A percentile compares a stretch with the other conserved stretches of the same genome.
These are phyloP conservation scores for Lycophotia porphyrea DNA, from an alignment of 2,888 invertebrate genomes.

Conservation along the genomic window DNA sequence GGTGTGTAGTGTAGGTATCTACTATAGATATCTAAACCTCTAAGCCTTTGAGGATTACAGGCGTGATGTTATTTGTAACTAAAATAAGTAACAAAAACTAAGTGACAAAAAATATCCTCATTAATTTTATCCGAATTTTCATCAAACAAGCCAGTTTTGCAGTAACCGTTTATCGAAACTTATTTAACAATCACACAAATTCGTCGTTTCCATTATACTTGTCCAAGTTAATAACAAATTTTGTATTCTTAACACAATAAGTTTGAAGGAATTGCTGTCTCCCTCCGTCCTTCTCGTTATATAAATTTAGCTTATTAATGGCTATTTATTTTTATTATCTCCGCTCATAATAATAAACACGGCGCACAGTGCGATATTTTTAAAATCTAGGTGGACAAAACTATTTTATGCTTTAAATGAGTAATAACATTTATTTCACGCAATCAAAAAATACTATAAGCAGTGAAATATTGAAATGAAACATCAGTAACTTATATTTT, in stretches of 20 bases:
- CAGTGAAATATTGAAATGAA: no score
- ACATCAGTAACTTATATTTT: no score
- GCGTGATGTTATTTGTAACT: neutral
- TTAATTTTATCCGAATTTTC: neutral
- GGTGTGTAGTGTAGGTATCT: neutral
- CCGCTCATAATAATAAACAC: slow-evolving; percentile 72
- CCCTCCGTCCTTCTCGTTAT: neutral
- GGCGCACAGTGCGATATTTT: no score
- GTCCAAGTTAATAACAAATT: slow-evolving; percentile 2
- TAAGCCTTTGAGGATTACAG: neutral
- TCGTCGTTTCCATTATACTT: neutral
- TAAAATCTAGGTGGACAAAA: no score
- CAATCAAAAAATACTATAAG: no score
- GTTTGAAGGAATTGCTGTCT: slow-evolving; percentile 8
- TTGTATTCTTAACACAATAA: slow-evolving; percentile 19
- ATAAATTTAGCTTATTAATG: slow-evolving; percentile 56
- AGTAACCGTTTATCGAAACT: neutral
- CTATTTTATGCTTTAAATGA: no score
- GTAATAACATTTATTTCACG: no score
- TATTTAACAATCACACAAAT: neutral
- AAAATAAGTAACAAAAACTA: no score
- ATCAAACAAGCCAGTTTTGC: neutral
- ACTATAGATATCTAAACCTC: neutral
- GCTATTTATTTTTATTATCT: slow-evolving; percentile 69
- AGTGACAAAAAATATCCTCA: neutral